These are phyloP conservation scores for Leptinotarsa undecemlineata DNA, from an alignment of 1,140 invertebrate species.

Conservation along the genomic window DNA sequence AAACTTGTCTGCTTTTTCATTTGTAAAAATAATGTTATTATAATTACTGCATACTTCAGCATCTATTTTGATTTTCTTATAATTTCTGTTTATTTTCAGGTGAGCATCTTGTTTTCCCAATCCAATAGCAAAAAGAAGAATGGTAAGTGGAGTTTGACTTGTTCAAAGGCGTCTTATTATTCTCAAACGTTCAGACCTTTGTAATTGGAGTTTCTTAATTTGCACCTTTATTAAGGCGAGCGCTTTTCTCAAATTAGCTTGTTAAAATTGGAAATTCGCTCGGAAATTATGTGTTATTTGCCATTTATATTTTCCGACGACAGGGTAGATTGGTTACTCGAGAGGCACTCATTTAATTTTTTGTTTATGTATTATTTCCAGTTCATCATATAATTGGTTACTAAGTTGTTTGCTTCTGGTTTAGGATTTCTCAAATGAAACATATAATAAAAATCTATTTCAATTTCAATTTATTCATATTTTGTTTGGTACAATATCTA, in stretches of 20 bases:
- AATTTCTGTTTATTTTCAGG: constrained; percentile 2
- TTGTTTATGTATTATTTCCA: too few species aligned
- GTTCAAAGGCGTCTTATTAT: neutral
- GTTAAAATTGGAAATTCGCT: constrained; percentile 12
- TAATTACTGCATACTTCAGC: too few species aligned
- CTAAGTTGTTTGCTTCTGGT: too few species aligned
- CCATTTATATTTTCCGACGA: neutral
- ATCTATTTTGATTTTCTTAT: neutral
- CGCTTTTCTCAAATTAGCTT: constrained; percentile 2
- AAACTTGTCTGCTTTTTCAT: too few species aligned
- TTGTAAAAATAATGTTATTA: too few species aligned
- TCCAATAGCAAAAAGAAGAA: neutral
- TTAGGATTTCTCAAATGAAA: too few species aligned
- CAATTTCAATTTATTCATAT: too few species aligned
- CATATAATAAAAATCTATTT: too few species aligned
- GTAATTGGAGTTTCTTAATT: constrained; percentile 12
- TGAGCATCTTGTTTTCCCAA: neutral
- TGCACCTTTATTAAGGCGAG: neutral
- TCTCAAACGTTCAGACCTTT: neutral
- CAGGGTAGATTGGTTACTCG: neutral
- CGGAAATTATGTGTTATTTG: constrained; percentile 5
- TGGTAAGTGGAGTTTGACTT: constrained; percentile 1
- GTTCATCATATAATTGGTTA: too few species aligned
- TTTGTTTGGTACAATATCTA: too few species aligned
- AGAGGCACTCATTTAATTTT: too few species aligned